Evolutionary conservation across 1,140 invertebrate species (phyloP), one percentile per base, ranked within the genome.

Genomic region (Galleria mellonella): DNA sequence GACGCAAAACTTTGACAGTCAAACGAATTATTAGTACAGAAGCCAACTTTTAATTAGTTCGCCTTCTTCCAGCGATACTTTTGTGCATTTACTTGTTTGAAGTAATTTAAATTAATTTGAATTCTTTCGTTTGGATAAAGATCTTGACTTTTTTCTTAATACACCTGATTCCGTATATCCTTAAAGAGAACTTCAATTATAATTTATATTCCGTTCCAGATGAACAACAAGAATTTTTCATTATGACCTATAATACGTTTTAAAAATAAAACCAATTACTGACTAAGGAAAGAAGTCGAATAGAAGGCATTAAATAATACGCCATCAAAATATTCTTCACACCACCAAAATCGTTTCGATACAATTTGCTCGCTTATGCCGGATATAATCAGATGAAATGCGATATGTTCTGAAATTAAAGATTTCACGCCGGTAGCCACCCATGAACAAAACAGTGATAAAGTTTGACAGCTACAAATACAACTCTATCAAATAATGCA

Each of bases 11-110:
- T 85, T 72, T 76, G 74, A 81, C 76, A 83, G 71, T 81, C 74
- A 79, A 79, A 82, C 78, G 77, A 83, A 85, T 85, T 85, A 83
- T 85, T 83, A 78, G 75, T 76, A 82, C 77, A 79, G 77, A 70
- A 74, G 69, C 58, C 51, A 83, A 83, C 73, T 85, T 85, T 82
- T 83, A 83, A 85, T 83, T 83, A 83, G 75, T 83, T 79, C 67
- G 62, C 57, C 66, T 77, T 53, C 63, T 72, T 72, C 66, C 51
- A 55, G 49, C 70, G 59, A 79, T 78, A 82, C 79, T 83, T 79
- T 76, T 68, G 65, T 73, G 67, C 75, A 70, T 78, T 74, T 69
- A 64, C 62, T 68, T 72, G 61, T 69, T 64, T 62, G 38, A 62
- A 76, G 62, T 69, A 70, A 67, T 76, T 77, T 72, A 57, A 73